Evolutionary conservation across 2,797 vertebrate species (phyloP).

Genomic region (Cuniculus paca): DNA sequence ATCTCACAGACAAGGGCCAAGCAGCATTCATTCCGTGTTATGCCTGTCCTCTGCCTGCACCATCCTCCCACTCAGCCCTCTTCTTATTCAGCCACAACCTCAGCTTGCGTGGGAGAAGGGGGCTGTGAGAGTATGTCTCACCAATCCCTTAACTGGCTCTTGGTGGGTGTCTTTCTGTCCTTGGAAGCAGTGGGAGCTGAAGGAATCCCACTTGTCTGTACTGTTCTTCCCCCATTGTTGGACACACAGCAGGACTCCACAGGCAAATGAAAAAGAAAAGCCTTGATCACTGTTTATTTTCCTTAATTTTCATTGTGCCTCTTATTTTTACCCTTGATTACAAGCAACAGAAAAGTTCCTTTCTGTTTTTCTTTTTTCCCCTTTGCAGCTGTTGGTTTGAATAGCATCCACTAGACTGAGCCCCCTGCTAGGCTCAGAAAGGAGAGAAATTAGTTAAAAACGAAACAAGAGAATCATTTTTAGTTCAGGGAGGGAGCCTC

Average conservation of each 20-base stretch:
- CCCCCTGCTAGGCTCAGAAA: constrained; percentile 64
- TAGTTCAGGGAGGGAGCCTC: constrained; percentile 61
- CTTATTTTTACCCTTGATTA: constrained; percentile 77
- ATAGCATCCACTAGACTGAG: constrained; percentile 44
- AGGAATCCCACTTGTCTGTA: constrained; percentile 67
- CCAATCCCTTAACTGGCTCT: constrained; percentile 61
- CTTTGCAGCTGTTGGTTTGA: constrained; percentile 74
- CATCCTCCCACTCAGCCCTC: not conserved
- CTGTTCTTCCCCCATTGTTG: constrained; percentile 69
- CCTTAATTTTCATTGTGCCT: constrained; percentile 81
- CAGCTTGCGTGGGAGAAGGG: constrained; percentile 24
- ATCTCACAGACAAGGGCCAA: not conserved
- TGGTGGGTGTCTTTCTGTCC: constrained; percentile 74
- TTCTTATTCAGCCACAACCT: constrained; percentile 34
- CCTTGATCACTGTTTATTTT: constrained; percentile 80
- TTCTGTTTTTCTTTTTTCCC: constrained; percentile 45
- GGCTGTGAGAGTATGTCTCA: constrained; percentile 66
- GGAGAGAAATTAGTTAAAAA: constrained; percentile 72
- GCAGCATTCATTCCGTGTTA: not conserved
- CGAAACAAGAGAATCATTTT: constrained; percentile 74
- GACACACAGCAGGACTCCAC: constrained; percentile 84
- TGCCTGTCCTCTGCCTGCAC: not conserved
- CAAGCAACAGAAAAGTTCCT: constrained; percentile 76
- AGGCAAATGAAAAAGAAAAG: constrained; percentile 84
- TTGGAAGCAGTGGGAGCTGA: constrained; percentile 67